Conservation (phyloP, 2,113 vertebrate species). For the Centrocercus urophasianus region DNA sequence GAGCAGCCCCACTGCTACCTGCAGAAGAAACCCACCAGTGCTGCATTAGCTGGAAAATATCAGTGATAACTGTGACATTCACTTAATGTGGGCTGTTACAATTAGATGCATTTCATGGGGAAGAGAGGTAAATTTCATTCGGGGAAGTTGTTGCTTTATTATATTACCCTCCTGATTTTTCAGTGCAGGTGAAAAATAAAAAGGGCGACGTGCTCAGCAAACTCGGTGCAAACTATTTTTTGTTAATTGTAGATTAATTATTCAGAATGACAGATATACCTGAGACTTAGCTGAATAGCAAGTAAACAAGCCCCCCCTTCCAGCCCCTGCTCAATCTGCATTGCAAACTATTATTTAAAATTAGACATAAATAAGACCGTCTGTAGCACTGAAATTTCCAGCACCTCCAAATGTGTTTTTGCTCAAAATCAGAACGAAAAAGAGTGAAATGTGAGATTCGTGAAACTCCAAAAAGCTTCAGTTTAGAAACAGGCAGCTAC, state of each 20-base stretch:
- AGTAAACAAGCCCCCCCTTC: slow-evolving; percentile 46
- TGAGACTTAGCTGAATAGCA: slow-evolving; percentile 26
- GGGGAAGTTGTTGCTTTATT: slow-evolving; percentile 58
- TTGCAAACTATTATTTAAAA: slow-evolving; percentile 46
- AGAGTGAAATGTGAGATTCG: neutral
- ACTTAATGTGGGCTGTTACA: slow-evolving; percentile 46
- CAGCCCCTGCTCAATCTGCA: neutral
- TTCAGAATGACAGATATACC: slow-evolving; percentile 24
- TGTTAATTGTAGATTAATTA: slow-evolving; percentile 60
- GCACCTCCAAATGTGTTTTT: neutral
- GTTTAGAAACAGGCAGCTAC: neutral
- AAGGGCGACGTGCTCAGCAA: neutral
- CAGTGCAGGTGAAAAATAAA: slow-evolving; percentile 32
- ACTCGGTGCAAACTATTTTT: neutral
- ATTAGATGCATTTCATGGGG: slow-evolving; percentile 63
- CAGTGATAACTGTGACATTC: slow-evolving; percentile 3
- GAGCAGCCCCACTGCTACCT: neutral
- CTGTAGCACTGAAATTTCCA: neutral
- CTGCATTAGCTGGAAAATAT: neutral
- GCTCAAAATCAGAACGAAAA: neutral
- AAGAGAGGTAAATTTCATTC: slow-evolving; percentile 52
- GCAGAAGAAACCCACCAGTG: neutral
- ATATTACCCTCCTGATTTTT: slow-evolving; percentile 25
- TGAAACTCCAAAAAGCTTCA: neutral
- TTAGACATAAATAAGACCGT: neutral